Conservation (phyloP, 2,113 vertebrate species). For the Crocuta crocuta region DNA sequence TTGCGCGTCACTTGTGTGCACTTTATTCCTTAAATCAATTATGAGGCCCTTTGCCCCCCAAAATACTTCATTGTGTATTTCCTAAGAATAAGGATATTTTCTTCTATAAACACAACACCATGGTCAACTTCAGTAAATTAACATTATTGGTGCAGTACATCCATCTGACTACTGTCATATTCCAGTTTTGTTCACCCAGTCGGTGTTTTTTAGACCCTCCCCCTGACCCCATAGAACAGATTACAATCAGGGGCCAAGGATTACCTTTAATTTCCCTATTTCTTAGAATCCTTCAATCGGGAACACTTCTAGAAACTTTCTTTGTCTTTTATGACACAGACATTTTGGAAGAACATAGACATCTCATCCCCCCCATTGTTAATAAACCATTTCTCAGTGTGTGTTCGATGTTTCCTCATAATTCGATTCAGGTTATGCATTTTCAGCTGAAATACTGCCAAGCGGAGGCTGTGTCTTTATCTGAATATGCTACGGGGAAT, state of each 20-base stretch:
- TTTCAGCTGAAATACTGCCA: neutral
- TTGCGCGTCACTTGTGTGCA: rapidly evolving
- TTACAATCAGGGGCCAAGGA: no score
- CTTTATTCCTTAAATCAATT: neutral
- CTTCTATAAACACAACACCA: no score
- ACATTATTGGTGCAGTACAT: rapidly evolving
- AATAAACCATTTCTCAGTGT: neutral
- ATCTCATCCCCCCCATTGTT: neutral
- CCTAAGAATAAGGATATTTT: neutral
- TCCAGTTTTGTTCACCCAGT: neutral
- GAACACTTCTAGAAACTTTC: neutral
- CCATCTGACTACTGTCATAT: neutral
- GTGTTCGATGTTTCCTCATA: neutral
- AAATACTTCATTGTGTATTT: neutral
- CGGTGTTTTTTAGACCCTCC: neutral
- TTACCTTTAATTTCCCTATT: neutral
- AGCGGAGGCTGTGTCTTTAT: neutral
- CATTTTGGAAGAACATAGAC: neutral
- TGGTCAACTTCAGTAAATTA: neutral
- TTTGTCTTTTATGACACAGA: neutral
- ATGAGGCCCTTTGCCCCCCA: neutral
- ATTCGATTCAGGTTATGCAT: neutral
- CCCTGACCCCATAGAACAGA: rapidly evolving
- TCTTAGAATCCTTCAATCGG: neutral
- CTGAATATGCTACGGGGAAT: neutral